A percentile compares a stretch with the other conserved stretches of the same genome.
Evolutionary conservation across 2,113 vertebrate species (phyloP).

Genomic region (Nesogale talazaci): DNA sequence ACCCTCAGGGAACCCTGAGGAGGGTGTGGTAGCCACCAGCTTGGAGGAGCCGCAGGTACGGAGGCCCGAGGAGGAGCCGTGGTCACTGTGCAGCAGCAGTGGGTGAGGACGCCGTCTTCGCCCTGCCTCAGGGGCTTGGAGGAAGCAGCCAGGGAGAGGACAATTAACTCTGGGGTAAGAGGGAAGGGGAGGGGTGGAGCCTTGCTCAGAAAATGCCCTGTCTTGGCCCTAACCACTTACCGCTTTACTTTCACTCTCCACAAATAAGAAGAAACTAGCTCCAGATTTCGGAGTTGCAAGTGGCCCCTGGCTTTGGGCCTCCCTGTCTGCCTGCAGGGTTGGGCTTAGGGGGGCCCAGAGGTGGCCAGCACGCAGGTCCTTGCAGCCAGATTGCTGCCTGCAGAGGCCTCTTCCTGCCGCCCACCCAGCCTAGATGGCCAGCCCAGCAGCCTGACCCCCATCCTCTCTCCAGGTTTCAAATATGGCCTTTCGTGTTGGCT

Average conservation of each 20-base stretch:
- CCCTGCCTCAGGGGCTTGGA: fast-evolving
- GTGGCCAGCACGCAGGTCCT: background rate
- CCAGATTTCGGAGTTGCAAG: no score
- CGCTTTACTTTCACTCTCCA: background rate
- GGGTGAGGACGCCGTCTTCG: background rate
- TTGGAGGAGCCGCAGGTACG: fast-evolving
- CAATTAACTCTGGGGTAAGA: fast-evolving
- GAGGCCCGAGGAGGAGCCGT: fast-evolving
- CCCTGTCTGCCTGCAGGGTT: no score
- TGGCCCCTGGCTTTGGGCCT: background rate
- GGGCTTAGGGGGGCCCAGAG: background rate
- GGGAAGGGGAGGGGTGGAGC: background rate
- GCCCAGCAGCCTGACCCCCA: background rate
- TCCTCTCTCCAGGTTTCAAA: background rate
- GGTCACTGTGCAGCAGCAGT: fast-evolving
- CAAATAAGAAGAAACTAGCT: background rate
- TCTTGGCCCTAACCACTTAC: background rate
- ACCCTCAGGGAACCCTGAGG: no score
- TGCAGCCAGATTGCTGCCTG: fast-evolving
- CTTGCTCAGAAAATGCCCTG: background rate
- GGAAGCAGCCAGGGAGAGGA: background rate
- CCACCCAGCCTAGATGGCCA: no score
- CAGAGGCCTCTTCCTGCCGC: background rate
- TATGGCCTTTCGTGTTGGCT: background rate
- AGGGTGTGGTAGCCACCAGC: no score